Evolutionary conservation across 2,113 vertebrate species (phyloP).

Genomic region (Tetrax tetrax): DNA sequence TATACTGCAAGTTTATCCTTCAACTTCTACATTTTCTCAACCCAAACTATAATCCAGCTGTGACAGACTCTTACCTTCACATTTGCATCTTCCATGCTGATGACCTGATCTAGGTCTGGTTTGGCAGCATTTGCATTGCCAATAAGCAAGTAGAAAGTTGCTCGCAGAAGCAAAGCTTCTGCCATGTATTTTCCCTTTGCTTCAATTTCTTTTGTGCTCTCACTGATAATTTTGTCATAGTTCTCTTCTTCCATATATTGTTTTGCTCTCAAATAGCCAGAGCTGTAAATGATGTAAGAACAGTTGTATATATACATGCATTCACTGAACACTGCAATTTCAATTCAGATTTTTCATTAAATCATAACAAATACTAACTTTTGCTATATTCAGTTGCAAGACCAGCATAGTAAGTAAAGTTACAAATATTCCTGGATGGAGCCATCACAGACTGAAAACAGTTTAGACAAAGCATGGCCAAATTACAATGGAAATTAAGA

Average conservation of each 20-base stretch:
- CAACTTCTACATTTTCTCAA: background rate
- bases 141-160: slow-evolving; percentile 97
- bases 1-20: background rate
- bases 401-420: background rate
- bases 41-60: background rate
- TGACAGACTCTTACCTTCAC: slow-evolving; percentile 85
- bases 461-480: background rate
- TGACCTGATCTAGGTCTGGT: slow-evolving; percentile 94
- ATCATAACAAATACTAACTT: background rate
- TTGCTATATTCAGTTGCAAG: background rate
- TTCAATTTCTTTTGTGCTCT: slow-evolving; percentile 97
- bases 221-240: slow-evolving; percentile 99
- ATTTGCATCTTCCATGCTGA: slow-evolving; percentile 91
- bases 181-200: slow-evolving; percentile 88
- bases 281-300: slow-evolving; percentile 77
- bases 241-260: slow-evolving; percentile 99
- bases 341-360: background rate
- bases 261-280: slow-evolving; percentile 95
- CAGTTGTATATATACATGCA: background rate
- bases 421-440: background rate
- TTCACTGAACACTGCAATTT: background rate
- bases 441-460: background rate
- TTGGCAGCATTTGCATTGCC: slow-evolving; percentile 93
- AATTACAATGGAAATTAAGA: background rate
- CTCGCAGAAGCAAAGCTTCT: slow-evolving; percentile 92